These are phyloP conservation scores for Arothron firmamentum DNA, from an alignment of 2,113 vertebrate species.

Conservation along the genomic window DNA sequence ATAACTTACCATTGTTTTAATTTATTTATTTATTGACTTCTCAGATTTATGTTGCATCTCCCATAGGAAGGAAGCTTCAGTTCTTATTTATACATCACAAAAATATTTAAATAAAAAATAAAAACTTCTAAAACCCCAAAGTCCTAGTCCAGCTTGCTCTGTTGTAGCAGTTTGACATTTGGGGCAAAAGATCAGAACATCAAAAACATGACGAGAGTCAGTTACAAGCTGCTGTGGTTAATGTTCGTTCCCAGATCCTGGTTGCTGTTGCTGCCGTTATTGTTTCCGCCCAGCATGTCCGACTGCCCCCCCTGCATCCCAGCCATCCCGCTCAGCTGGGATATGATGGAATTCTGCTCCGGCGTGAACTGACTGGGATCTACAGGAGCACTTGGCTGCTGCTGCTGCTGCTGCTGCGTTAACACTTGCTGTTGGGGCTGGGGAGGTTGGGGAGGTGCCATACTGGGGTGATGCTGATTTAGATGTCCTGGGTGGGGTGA, in stretches of 20 bases:
- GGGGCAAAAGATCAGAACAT: conserved; percentile 42
- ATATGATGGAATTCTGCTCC: conserved; percentile 85
- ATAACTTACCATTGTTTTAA: conserved; percentile 93
- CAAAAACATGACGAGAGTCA: conserved; percentile 80
- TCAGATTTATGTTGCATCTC: conserved; percentile 80
- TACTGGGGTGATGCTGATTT: conserved; percentile 72
- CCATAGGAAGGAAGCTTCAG: conserved; percentile 81
- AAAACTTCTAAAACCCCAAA: conserved; percentile 75
- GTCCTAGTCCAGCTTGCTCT: conserved; percentile 50
- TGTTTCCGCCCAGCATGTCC: conserved; percentile 83
- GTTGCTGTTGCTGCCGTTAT: conserved; percentile 76
- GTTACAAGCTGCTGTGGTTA: conserved; percentile 91
- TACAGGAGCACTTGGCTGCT: conserved; percentile 79
- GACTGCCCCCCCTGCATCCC: conserved; percentile 83
- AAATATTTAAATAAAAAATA: conserved; percentile 81
- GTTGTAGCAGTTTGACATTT: conserved; percentile 50
- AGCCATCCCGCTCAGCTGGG: conserved; percentile 89
- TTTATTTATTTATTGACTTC: conserved; percentile 76
- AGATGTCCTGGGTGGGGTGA: conserved; percentile 85
- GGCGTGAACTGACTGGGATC: conserved; percentile 71
- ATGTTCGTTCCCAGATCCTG: conserved; percentile 89
- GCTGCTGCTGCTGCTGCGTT: conserved; percentile 67
- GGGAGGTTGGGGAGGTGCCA: conserved; percentile 81
- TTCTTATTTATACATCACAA: conserved; percentile 79
- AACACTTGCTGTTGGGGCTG: conserved; percentile 67